Base-by-base conservation (phyloP, 1,140 invertebrate genomes). In the Sycophaga agraensis region DNA sequence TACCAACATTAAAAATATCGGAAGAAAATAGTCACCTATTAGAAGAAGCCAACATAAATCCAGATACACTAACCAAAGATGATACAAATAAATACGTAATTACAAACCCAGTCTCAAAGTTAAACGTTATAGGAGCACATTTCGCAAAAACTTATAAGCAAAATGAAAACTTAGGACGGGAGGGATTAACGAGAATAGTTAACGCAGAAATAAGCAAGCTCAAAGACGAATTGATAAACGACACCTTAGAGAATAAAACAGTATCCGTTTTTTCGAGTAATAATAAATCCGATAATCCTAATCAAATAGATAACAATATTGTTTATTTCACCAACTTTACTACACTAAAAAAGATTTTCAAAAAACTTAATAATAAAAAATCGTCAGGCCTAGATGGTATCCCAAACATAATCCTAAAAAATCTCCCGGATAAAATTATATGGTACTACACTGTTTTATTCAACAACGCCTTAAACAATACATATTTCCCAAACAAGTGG, bases 71-170 rank as follows among this genome's bases (percentile, higher is more conserved):
- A 16, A 4, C 53, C 2, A 54, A 4, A 17, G 17, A 45, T 11
- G n/a, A 34, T 11, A 4, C 22, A 3, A 34, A 26, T 21, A 55
- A 60, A 2, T 34, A 42, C 7, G 31, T 65, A n/a, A 60, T 65
- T 2, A n/a, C 9, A 19, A 22, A 59, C 17, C n/a, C 17, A 1
- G 19, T n/a, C 9, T 26, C 59, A 12, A 64, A 64, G 54, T 31
- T 65, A 26, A 42, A 60, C n/a, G 16, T 65, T 4, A 50, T 65
- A 9, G 57, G 45, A 1, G 43, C 57, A 12, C 56, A 64, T n/a
- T 64, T 59, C 39, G 22, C 24, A 43, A 12, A 39, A 2, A 51
- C 54, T 1, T 31, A 65, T 21, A 49, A 19, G 3, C 28, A 59
- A 54, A 48, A 54, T n/a, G 31, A 59, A 26, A 46, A 4, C n/a